These are phyloP conservation scores for Cheilosia pagana DNA, from an alignment of 2,888 invertebrate genomes.

Conservation along the genomic window DNA sequence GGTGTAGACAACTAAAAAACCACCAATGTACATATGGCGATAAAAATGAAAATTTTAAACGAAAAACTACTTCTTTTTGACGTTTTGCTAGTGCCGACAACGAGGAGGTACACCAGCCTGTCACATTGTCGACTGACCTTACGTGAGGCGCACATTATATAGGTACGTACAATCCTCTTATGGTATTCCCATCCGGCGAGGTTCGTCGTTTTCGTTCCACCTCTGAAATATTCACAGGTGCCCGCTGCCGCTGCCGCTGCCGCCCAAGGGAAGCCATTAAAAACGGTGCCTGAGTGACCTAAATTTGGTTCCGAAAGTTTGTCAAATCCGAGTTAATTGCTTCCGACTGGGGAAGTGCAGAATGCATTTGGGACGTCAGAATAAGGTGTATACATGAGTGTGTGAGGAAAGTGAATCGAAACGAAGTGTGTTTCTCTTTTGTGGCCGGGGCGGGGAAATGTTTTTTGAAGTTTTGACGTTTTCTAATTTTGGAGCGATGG, in stretches of 20 bases:
- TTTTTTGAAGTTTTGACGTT: slow-evolving; percentile 54
- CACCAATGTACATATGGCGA: neutral
- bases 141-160: neutral
- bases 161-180: slow-evolving; percentile 20
- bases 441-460: slow-evolving; percentile 4
- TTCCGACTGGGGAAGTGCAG: slow-evolving; percentile 61
- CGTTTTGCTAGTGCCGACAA: neutral
- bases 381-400: slow-evolving; percentile 16
- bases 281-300: slow-evolving; percentile 67
- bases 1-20: slow-evolving; percentile 22
- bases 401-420: slow-evolving; percentile 32
- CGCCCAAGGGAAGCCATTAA: slow-evolving; percentile 68
- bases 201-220: slow-evolving; percentile 6
- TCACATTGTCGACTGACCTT: slow-evolving; percentile 62
- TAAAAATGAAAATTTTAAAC: slow-evolving; percentile 33
- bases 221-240: slow-evolving; percentile 52
- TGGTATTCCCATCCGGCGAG: slow-evolving; percentile 63
- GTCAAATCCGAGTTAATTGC: slow-evolving; percentile 73
- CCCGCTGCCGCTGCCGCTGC: slow-evolving; percentile 36
- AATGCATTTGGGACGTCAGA: slow-evolving; percentile 33
- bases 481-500: slow-evolving; percentile 40
- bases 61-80: neutral
- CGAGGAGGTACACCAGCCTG: neutral
- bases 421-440: slow-evolving; percentile 35
- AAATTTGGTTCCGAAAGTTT: slow-evolving; percentile 69